Percentiles rank a stretch among this genome's conserved stretches.
phyloP scores from a whole-genome alignment of 1,140 invertebrate species.

The Philaenus spumarius region DNA sequence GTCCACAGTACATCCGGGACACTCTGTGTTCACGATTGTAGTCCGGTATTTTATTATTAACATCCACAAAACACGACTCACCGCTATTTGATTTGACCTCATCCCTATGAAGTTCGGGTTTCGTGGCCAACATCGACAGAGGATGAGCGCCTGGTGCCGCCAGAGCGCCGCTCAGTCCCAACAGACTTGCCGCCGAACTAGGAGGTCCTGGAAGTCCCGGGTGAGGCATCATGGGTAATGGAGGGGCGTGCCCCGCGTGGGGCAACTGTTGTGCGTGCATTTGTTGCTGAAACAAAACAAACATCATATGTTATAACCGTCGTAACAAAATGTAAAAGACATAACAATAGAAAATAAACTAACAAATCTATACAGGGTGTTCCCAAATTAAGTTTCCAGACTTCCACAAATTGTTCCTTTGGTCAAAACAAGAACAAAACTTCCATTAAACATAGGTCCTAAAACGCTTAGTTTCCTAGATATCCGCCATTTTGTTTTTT shows the following conservation, averaged over 20 bases:
- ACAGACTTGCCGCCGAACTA: conserved; percentile 46
- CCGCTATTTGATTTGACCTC: conserved; percentile 60
- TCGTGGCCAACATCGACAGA: conserved; percentile 56
- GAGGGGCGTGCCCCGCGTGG: conserved; percentile 61
- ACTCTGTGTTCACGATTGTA: too few species aligned
- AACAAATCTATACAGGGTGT: too few species aligned
- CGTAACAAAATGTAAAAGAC: too few species aligned
- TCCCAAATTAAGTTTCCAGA: too few species aligned
- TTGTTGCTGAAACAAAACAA: conserved; percentile 42
- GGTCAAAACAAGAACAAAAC: too few species aligned
- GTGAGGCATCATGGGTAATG: conserved; percentile 65
- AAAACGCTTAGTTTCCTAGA: too few species aligned
- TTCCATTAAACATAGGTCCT: too few species aligned
- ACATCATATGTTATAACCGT: too few species aligned
- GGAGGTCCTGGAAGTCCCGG: conserved; percentile 56
- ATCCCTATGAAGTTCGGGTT: conserved; percentile 64
- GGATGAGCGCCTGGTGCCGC: conserved; percentile 57
- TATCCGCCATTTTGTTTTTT: too few species aligned
- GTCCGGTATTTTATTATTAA: background rate
- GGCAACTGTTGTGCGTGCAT: conserved; percentile 88
- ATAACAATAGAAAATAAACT: too few species aligned
- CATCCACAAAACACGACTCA: conserved; percentile 45
- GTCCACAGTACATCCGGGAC: too few species aligned
- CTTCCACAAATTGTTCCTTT: too few species aligned
- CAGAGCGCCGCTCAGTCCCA: conserved; percentile 44